Evolutionary conservation across 2,888 invertebrate species (phyloP).

Genomic region (Pterostichus niger): DNA sequence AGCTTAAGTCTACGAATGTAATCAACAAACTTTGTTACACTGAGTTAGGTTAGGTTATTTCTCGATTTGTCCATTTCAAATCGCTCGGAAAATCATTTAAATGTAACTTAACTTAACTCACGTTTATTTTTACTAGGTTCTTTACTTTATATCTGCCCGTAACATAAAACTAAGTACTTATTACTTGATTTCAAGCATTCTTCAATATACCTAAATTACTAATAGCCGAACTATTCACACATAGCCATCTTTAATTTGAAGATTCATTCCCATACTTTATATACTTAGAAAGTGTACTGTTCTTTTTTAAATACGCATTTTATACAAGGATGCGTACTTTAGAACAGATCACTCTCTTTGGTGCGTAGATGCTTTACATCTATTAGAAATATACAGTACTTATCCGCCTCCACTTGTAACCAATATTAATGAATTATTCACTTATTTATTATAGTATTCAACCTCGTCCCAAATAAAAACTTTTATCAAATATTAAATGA

Average conservation of each 20-base stretch:
- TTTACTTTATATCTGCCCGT: slow-evolving; percentile 25
- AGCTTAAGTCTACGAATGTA: slow-evolving; percentile 17
- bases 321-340: too few species aligned
- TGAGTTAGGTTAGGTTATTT: slow-evolving; percentile 48
- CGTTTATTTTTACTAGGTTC: slow-evolving; percentile 4
- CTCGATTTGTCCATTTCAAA: slow-evolving; percentile 41
- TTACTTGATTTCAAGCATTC: slow-evolving; percentile 40
- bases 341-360: neutral
- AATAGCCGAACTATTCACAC: slow-evolving; percentile 60
- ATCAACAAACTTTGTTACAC: slow-evolving; percentile 2
- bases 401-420: slow-evolving; percentile 34
- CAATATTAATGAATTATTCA: neutral
- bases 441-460: too few species aligned
- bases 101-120: slow-evolving; percentile 8
- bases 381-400: slow-evolving; percentile 47
- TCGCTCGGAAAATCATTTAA: slow-evolving; percentile 38
- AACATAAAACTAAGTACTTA: slow-evolving; percentile 19
- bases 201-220: slow-evolving; percentile 53
- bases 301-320: neutral
- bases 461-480: too few species aligned
- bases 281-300: slow-evolving; percentile 31
- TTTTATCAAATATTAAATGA: too few species aligned
- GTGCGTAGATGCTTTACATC: slow-evolving; percentile 53
- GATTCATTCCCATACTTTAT: slow-evolving; percentile 55
- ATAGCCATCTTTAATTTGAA: slow-evolving; percentile 44